Base-by-base conservation (phyloP, 2,888 invertebrate genomes). In the Microdon myrmicae region DNA sequence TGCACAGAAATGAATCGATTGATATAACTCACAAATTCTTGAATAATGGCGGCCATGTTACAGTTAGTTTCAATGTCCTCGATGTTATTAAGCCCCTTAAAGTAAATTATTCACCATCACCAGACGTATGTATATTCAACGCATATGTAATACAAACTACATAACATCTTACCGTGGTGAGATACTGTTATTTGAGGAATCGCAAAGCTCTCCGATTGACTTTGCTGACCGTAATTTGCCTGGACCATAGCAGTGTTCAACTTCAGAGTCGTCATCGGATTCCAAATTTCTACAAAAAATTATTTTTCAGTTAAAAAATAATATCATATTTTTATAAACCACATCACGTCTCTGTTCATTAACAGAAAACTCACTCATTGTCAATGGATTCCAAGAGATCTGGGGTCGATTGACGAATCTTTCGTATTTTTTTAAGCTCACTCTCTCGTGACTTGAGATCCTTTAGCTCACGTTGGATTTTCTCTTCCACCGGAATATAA, bases 391-490 rank as follows among this genome's bases (percentile, higher is more conserved):
- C 85, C 71, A 87, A 81, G 39, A 85, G 76, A 76, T 86, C 83
- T 1, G 85, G 83, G 60, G 89, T 89, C 44, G 86, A 86, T 17
- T 84, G 83, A 53, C 84, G 79, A 56, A 84, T 80, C 75, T 85
- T 83, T 66, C 89, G 82, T 81, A 86, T 83, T 68, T 84, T 82
- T 83, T 90, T 90, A 29, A 92, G 81, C 73, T 92, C 92, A 67
- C 88, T 87, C 73, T 92, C 92, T 47, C 92, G 83, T 68, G 86
- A 86, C 73, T 90, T 89, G 85, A 94, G 89, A 71, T 94, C 94
- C 73, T 87, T 84, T 39, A 95, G 81, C 77, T 95, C 95, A 67
- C 87, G 87, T 73, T 92, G 90, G 71, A 95, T 94, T 79, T 92
- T 92, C 72, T 92, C 89, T 75, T 94, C 93, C 2, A 94, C 92